phyloP scores from a whole-genome alignment of 2,113 vertebrate genomes.

The Meles meles region DNA sequence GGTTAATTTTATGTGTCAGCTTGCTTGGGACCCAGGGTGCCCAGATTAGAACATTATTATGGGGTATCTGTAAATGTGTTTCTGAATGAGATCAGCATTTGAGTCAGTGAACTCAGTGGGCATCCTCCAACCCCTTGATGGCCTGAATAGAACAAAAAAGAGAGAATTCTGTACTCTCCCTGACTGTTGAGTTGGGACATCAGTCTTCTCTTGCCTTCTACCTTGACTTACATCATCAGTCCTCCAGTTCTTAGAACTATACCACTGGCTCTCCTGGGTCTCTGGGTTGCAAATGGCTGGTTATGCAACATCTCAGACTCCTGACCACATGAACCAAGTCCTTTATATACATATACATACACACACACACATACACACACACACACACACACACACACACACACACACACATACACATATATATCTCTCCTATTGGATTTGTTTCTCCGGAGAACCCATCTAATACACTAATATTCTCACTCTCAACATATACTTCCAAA shows the following conservation, averaged over 20 bases:
- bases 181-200: neutral
- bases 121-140: neutral
- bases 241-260: neutral
- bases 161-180: neutral
- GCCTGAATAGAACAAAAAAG: neutral
- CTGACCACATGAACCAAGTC: neutral
- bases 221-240: neutral
- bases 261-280: neutral
- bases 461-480: neutral
- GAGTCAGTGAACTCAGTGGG: neutral
- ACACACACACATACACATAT: neutral
- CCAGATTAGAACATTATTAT: neutral
- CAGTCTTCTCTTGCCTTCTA: neutral
- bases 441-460: neutral
- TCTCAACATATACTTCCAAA: neutral
- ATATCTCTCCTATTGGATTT: neutral
- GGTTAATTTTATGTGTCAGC: neutral
- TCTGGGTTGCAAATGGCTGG: neutral
- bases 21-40: neutral
- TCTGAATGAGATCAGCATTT: neutral
- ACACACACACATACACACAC: neutral
- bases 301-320: neutral
- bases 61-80: neutral
- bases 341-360: neutral
- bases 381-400: neutral